Conservation (phyloP, 2,797 vertebrate genomes). For the Myripristis jacobus region DNA sequence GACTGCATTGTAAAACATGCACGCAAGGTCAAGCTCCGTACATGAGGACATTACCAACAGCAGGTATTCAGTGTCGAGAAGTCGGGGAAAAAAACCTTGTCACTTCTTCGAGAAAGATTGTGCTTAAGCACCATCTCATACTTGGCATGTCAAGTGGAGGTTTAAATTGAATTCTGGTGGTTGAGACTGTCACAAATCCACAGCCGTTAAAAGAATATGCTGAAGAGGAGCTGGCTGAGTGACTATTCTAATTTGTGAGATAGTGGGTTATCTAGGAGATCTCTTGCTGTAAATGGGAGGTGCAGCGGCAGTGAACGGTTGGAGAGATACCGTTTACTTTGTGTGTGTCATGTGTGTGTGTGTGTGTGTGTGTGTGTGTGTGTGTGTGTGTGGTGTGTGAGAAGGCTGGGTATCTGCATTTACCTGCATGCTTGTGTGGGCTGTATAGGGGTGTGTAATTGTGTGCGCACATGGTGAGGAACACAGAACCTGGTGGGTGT, state of each 20-base stretch:
- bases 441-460: background rate
- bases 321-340: conserved; percentile 48
- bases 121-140: conserved; percentile 48
- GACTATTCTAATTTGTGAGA: conserved; percentile 73
- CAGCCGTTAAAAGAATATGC: conserved; percentile 58
- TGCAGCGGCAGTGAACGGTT: conserved; percentile 47
- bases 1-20: conserved; percentile 51
- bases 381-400: too few relatives aligned
- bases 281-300: conserved; percentile 65
- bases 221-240: conserved; percentile 66
- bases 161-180: conserved; percentile 68
- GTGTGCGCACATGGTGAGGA: conserved; percentile 28
- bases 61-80: conserved; percentile 5
- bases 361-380: conserved; percentile 12
- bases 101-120: conserved; percentile 41
- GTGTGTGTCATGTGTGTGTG: conserved; percentile 24
- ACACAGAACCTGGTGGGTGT: background rate
- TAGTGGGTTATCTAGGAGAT: conserved; percentile 74
- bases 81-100: too few relatives aligned
- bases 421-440: conserved; percentile 25
- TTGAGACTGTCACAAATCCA: conserved; percentile 66
- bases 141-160: conserved; percentile 68
- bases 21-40: conserved; percentile 37
- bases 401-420: background rate
- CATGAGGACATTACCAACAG: conserved; percentile 32